Evolutionary conservation across 2,797 vertebrate species (phyloP).

Genomic region (Macropus fuliginosus): DNA sequence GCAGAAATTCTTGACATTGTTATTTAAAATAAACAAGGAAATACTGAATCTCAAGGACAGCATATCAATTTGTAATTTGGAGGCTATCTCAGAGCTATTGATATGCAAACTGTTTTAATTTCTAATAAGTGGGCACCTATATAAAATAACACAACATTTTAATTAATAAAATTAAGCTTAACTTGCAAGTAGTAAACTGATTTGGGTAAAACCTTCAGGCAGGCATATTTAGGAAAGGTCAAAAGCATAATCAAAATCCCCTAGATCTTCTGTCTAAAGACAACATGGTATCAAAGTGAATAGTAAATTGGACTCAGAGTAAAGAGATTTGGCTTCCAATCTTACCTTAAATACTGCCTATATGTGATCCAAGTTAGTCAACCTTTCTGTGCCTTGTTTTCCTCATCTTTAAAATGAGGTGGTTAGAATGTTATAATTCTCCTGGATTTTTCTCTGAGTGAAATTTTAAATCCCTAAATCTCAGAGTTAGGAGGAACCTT

Average conservation of each 20-base stretch:
- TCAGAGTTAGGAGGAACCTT: not conserved
- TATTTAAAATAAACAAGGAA: not conserved
- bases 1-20: not conserved
- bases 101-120: not conserved
- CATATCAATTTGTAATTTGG: not conserved
- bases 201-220: not conserved
- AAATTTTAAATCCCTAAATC: not conserved
- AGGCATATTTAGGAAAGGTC: not conserved
- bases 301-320: not conserved
- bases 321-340: not conserved
- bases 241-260: not conserved
- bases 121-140: not conserved
- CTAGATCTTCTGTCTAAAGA: not conserved
- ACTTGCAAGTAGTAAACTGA: not conserved
- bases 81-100: not conserved
- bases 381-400: not conserved
- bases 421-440: not conserved
- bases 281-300: not conserved
- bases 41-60: not conserved
- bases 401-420: not conserved
- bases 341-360: not conserved
- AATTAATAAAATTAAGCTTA: not conserved
- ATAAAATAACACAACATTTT: not conserved
- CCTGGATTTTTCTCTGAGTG: not conserved
- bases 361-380: not conserved